These are phyloP conservation scores for Phocoena phocoena DNA, from an alignment of 2,113 vertebrate species.

Conservation along the genomic window DNA sequence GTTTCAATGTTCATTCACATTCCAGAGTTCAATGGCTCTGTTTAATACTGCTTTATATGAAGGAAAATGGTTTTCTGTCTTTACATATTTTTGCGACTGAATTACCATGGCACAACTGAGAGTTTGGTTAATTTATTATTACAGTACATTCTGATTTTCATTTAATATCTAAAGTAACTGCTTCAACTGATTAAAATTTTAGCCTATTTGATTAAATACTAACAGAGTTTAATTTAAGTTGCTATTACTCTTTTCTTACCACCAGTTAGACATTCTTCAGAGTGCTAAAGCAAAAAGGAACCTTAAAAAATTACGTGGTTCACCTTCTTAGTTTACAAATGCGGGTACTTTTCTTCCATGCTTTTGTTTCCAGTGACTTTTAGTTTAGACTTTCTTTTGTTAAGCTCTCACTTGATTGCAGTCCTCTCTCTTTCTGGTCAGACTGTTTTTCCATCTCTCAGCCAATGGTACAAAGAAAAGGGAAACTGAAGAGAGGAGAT, in stretches of 20 bases:
- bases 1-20: slow-evolving; percentile 14
- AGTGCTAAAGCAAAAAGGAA: slow-evolving; percentile 22
- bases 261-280: background rate
- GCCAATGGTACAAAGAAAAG: slow-evolving; percentile 92
- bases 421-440: slow-evolving; percentile 17
- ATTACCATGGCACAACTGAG: slow-evolving; percentile 16
- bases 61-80: background rate
- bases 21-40: background rate
- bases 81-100: slow-evolving; percentile 13
- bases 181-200: slow-evolving; percentile 22
- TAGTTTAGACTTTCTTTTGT: slow-evolving; percentile 49
- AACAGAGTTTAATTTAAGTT: background rate
- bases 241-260: background rate
- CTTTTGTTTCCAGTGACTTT: background rate
- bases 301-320: slow-evolving; percentile 12
- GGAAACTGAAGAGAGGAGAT: slow-evolving; percentile 91
- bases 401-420: background rate
- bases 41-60: background rate
- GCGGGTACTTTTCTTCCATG: background rate
- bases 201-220: background rate
- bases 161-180: background rate
- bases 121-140: slow-evolving; percentile 34
- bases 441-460: slow-evolving; percentile 85
- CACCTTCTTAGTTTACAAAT: slow-evolving; percentile 34
- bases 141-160: background rate